Evolutionary conservation across 2,797 vertebrate species (phyloP).

Genomic region (Liasis olivaceus): DNA sequence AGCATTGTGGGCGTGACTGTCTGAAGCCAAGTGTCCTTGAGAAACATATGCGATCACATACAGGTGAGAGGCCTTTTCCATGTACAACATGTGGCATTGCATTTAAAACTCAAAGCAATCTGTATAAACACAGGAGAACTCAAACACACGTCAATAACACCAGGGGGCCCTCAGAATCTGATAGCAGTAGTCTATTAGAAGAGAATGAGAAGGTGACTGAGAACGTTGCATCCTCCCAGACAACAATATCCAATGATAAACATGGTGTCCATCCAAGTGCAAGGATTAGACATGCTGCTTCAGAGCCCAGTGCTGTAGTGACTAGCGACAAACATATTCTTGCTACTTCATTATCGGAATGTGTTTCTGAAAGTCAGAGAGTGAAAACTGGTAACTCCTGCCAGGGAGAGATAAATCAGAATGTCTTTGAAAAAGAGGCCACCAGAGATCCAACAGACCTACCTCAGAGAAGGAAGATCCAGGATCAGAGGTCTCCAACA

Average conservation of each 20-base stretch:
- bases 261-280: background rate
- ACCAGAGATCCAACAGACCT: conserved; percentile 20
- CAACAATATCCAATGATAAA: background rate
- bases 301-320: background rate
- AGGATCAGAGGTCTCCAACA: conserved; percentile 61
- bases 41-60: conserved; percentile 96
- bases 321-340: conserved; percentile 8
- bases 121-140: conserved; percentile 94
- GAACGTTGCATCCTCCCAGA: background rate
- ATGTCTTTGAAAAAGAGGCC: conserved; percentile 47
- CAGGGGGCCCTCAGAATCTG: conserved; percentile 82
- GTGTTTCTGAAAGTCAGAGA: conserved; percentile 44
- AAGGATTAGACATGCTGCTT: background rate
- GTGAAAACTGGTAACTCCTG: fast-evolving
- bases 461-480: conserved; percentile 54
- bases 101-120: conserved; percentile 98
- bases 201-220: conserved; percentile 73
- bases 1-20: conserved; percentile 92
- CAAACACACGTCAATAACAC: conserved; percentile 88
- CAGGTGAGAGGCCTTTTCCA: conserved; percentile 92
- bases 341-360: background rate
- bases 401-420: conserved; percentile 20
- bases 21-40: conserved; percentile 96
- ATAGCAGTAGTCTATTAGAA: conserved; percentile 69
- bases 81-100: conserved; percentile 90